Evolutionary conservation across 2,888 invertebrate genomes (phyloP), one percentile per base, ranked within the genome.

Genomic region (Tenthredo livida): DNA sequence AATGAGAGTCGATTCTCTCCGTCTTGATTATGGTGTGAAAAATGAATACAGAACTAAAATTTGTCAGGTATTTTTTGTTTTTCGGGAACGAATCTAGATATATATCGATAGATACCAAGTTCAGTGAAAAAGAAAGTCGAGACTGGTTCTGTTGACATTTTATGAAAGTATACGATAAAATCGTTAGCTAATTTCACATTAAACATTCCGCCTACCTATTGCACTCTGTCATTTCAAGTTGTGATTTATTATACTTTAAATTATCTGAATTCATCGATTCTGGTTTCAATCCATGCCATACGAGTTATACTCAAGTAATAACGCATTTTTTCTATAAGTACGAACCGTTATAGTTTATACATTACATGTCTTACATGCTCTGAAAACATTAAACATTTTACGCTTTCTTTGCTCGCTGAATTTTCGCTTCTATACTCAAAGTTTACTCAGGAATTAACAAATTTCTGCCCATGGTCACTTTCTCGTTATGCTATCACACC

Each of bases 41-140:
- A 77, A 50, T 54, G 17, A 7, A 54, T 2, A 54, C 33, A 21
- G 77, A 4, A 54, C n/a, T 25, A 17, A 54, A 33, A 3, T 50
- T 50, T 12, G 29, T 2, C 9, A 12, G 15, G 6, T 7, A 77
- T 33, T 33, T 33, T 33, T 33, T 50, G 7, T 50, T 50, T 61
- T 61, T 61, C 3, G 40, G 21, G 1, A 80, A 37, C 21, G 47
- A 50, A 50, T 54, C 33, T 33, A 33, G 54, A 77, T 77, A 50
- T 54, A 50, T 29, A 3, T 7, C 77, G 29, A 25, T 25, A 21
- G 15, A 58, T 40, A 7, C 21, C 12, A 37, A 37, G 6, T 12
- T 10, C 29, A 33, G 77, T 77, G 50, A 80, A 80, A 80, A 58
- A 80, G 80, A 80, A 80, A 80, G 80, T 80, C 58, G 80, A 25